Conservation (phyloP, 2,113 vertebrate species). For the Gymnocephalus cernua region DNA sequence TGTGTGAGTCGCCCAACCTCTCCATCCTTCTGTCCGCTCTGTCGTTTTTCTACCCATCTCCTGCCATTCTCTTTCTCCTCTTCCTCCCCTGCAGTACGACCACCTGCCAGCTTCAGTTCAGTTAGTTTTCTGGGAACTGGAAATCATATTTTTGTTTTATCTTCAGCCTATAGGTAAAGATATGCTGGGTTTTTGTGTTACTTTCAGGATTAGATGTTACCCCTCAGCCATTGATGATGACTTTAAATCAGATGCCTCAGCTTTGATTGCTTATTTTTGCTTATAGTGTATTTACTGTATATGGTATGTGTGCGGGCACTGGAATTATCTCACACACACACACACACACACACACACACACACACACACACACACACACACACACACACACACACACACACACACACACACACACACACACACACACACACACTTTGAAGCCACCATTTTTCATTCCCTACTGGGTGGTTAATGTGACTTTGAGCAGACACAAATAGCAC, state of each 20-base stretch:
- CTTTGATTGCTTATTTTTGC: constrained; percentile 23
- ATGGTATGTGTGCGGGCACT: background rate
- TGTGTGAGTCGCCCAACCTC: constrained; percentile 23
- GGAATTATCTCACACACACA: background rate
- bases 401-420: background rate
- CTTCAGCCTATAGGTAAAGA: background rate
- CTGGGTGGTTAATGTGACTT: constrained; percentile 52
- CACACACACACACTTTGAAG: background rate
- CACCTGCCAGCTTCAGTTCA: constrained; percentile 31
- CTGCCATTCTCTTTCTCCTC: constrained; percentile 14
- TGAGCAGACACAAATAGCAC: constrained; percentile 46
- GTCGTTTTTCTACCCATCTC: constrained; percentile 31
- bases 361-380: background rate
- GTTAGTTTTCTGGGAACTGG: background rate
- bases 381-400: background rate
- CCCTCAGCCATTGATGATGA: background rate
- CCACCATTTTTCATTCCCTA: constrained; percentile 42
- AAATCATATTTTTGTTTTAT: constrained; percentile 26
- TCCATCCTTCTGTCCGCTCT: constrained; percentile 2
- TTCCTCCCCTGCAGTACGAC: background rate
- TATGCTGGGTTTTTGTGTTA: background rate
- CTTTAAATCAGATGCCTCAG: constrained; percentile 28
- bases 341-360: background rate
- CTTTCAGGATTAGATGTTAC: background rate
- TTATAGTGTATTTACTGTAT: background rate